These are phyloP conservation scores for Sciurus carolinensis DNA, from an alignment of 2,797 vertebrate genomes.

Conservation along the genomic window DNA sequence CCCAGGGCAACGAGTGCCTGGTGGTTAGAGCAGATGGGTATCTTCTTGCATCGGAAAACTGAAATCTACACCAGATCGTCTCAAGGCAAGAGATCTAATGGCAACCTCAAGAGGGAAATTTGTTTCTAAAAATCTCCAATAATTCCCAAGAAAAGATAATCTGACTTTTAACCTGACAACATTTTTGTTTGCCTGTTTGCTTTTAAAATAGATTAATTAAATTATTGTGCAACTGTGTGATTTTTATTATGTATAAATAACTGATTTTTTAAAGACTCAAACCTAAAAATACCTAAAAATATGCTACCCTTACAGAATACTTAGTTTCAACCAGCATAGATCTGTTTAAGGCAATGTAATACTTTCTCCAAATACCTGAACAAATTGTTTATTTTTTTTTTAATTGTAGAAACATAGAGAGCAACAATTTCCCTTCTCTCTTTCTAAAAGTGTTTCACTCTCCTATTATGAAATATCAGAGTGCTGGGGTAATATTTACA, in stretches of 20 bases:
- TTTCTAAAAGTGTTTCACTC: background rate
- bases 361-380: background rate
- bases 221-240: background rate
- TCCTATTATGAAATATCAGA: background rate
- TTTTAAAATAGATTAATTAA: slow-evolving; percentile 28
- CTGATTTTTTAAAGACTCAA: slow-evolving; percentile 15
- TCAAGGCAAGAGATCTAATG: background rate
- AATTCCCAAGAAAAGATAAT: background rate
- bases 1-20: no score
- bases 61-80: background rate
- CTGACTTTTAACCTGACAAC: slow-evolving; percentile 12
- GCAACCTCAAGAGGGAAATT: background rate
- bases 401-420: slow-evolving; percentile 20
- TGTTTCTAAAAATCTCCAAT: slow-evolving; percentile 10
- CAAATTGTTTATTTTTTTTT: background rate
- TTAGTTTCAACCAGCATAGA: background rate
- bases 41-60: background rate
- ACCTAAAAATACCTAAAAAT: slow-evolving; percentile 2
- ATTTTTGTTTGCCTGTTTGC: background rate
- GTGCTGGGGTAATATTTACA: background rate
- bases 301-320: background rate
- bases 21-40: no score
- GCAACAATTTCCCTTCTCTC: background rate
- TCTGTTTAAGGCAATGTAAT: background rate
- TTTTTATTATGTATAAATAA: background rate